phyloP scores from a whole-genome alignment of 2,797 vertebrate species.

The Acropternis orthonyx region DNA sequence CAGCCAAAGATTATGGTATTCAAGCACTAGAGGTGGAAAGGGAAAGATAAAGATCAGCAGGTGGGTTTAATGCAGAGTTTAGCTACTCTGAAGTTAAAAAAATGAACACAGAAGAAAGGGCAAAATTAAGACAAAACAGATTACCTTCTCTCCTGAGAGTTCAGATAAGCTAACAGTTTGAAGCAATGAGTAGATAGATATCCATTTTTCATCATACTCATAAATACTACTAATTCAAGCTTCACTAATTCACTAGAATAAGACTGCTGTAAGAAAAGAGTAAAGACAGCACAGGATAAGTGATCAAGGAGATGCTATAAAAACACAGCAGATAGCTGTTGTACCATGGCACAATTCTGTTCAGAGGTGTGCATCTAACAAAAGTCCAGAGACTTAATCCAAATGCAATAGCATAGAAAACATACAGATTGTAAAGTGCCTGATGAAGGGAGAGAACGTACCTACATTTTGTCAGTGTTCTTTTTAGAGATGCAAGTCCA shows the following conservation, averaged over 20 bases:
- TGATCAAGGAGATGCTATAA: neutral
- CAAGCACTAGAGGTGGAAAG: neutral
- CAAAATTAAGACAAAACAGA: neutral
- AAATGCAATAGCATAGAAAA: neutral
- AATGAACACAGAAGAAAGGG: neutral
- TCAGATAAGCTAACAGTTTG: neutral
- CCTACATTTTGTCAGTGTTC: neutral
- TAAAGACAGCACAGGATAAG: neutral
- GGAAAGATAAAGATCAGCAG: neutral
- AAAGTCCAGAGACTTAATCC: neutral
- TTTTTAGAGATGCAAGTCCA: neutral
- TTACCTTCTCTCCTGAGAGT: neutral
- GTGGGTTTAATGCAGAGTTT: neutral
- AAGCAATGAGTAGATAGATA: neutral
- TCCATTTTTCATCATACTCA: neutral
- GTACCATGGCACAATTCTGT: accelerated
- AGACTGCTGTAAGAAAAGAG: neutral
- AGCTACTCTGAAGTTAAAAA: neutral
- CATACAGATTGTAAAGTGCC: neutral
- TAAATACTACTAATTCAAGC: neutral
- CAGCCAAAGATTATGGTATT: neutral
- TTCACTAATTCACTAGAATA: neutral
- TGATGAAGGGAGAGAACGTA: neutral
- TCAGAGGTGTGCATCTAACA: neutral
- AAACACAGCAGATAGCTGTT: neutral